Evolutionary conservation across 2,888 invertebrate species (phyloP), one percentile per base, ranked within the genome.

Genomic region (Latrodectus elegans): DNA sequence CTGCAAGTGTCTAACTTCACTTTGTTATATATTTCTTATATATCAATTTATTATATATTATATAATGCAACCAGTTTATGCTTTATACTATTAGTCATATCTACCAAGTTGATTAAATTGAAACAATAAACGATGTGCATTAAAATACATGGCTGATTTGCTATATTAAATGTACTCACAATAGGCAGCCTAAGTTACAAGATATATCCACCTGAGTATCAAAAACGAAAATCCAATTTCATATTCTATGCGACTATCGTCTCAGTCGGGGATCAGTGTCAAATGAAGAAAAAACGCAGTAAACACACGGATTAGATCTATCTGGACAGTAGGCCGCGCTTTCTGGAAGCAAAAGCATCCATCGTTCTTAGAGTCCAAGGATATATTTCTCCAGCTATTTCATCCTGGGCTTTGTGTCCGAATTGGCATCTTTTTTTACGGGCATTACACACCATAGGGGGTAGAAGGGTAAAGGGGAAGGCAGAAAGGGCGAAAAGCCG

Each of bases 241-340:
- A 73, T 81, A 81, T 81, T 81, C 81, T 17, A 14, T 15, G 53
- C 67, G 64, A 73, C 71, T 71, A 81, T 81, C 73, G 64, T 55
- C 72, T 17, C 51, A 67, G 52, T 26, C 22, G 12, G 53, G 72
- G 73, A 81, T 81, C 81, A 74, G 52, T 74, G 81, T 74, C 81
- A 67, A 51, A 70, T 12, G 8, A 38, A 38, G 11, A n/a, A 60
- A 60, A 60, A 60, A 64, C 17, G 73, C 81, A 74, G 81, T 81
- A 81, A 81, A 81, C 81, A 81, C 22, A 81, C 26, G 81, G 81
- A 74, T 81, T 81, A 74, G 26, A 72, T 75, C 60, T 38, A 38
- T 15, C 60, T 60, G 60, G 60, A 60, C 12, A 60, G 60, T 38
- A 38, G 38, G 38, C 38, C 38, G 60, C 60, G n/a, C 60, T 6